Evolutionary conservation across 2,888 invertebrate genomes (phyloP), one percentile per base, ranked within the genome.

Genomic region (Cerceris ruficornis): DNA sequence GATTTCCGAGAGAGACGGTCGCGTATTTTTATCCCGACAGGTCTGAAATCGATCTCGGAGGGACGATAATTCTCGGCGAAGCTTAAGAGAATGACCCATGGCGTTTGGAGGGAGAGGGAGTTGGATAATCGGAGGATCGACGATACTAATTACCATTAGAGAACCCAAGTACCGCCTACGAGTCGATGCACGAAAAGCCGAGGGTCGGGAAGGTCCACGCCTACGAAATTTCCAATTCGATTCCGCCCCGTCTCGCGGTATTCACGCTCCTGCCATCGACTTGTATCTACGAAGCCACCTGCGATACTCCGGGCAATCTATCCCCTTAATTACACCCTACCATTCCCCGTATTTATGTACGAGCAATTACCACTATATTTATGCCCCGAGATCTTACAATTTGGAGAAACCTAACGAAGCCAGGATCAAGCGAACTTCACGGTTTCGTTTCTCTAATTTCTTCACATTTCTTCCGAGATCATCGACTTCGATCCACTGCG

Each of bases 151-250:
- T 46, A 46, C 46, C 46, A 46, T 46, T 46, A 11, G 9, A 46
- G 8, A 46, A 46, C 8, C 11, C 8, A 46, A 46, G 46, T 46
- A 28, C 28, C 28, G 28, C 28, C 28, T 28, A 28, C 28, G 28
- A 46, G 8, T 46, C 46, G 9, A 11, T 13, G 5, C 14, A 52
- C 13, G 7, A 52, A n/a, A 11, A n/a, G 0, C 7, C 9, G 5
- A 52, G 61, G 72, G 42, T 71, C 59, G 15, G 54, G 13, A n/a
- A 39, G 39, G 8, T 78, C 79, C 80, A 80, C 80, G 80, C 80
- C 80, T 79, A 64, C 79, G 54, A 79, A 79, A 79, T 81, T 79
- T 73, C 72, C 57, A 72, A 79, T 71, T 78, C 71, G 79, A 80
- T 81, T 79, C 75, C 72, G 75, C 78, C 78, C 66, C 65, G 43